These are phyloP conservation scores for Sigmodon hispidus DNA, from an alignment of 2,113 vertebrate species.

Conservation along the genomic window DNA sequence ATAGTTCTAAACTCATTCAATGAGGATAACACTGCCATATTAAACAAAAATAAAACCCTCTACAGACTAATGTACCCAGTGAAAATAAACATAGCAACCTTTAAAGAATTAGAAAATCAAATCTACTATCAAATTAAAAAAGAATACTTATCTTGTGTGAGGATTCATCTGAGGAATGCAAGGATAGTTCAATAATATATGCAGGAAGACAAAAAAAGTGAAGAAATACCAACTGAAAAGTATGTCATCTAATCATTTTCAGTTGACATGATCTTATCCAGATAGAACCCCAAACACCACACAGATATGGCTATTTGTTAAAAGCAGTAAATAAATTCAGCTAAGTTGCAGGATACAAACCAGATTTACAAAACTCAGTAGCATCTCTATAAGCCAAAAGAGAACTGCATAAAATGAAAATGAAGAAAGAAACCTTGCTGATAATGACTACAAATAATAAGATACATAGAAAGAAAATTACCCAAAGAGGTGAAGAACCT, in stretches of 20 bases:
- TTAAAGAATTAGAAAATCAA: not conserved
- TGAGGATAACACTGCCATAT: not conserved
- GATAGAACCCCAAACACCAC: not conserved
- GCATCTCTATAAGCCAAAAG: not conserved
- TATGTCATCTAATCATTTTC: not conserved
- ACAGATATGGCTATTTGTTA: not conserved
- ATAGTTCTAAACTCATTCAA: not conserved
- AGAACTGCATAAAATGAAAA: not conserved
- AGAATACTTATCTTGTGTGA: not conserved
- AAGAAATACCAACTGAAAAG: not conserved
- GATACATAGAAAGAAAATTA: not conserved
- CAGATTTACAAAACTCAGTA: not conserved
- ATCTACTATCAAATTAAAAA: not conserved
- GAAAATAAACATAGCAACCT: not conserved
- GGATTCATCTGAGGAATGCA: not conserved
- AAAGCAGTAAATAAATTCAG: not conserved
- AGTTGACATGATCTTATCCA: not conserved
- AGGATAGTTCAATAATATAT: not conserved
- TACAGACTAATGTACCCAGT: not conserved
- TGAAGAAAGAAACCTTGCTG: not conserved
- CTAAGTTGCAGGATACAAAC: not conserved
- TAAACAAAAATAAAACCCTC: not conserved
- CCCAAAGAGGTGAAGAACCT: not conserved
- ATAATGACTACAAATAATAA: not conserved
- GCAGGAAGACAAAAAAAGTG: not conserved